Percentiles rank a stretch among this genome's conserved stretches.
Evolutionary conservation across 2,797 vertebrate species (phyloP).

Genomic region (Pteronotus mesoamericanus): DNA sequence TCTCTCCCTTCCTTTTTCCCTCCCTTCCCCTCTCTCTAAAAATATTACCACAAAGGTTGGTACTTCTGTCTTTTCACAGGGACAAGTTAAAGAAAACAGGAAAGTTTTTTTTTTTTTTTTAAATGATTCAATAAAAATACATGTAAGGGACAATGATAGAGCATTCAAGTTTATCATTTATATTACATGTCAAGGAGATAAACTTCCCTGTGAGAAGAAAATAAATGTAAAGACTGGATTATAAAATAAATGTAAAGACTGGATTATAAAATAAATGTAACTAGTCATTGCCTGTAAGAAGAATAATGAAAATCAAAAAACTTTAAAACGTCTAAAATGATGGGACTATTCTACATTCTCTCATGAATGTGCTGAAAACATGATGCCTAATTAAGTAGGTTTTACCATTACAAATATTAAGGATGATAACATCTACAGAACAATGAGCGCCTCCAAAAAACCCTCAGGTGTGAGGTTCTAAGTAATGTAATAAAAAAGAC

Average conservation of each 20-base stretch:
- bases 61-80: slow-evolving; percentile 3
- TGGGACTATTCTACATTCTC: neutral
- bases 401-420: neutral
- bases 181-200: neutral
- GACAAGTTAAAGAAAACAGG: neutral
- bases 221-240: neutral
- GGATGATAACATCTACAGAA: neutral
- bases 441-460: neutral
- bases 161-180: neutral
- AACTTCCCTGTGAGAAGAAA: neutral
- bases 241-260: slow-evolving; percentile 3
- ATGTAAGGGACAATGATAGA: neutral
- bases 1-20: too few relatives aligned
- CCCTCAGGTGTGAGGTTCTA: neutral
- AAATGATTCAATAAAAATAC: neutral
- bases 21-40: too few relatives aligned
- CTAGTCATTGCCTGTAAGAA: neutral
- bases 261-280: neutral
- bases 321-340: neutral
- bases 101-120: neutral
- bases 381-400: neutral
- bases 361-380: neutral
- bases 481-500: neutral
- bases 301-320: slow-evolving; percentile 6
- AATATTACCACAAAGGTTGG: neutral